Evolutionary conservation across 2,888 invertebrate species (phyloP).

Genomic region (Mongoloraphidia duomilia): DNA sequence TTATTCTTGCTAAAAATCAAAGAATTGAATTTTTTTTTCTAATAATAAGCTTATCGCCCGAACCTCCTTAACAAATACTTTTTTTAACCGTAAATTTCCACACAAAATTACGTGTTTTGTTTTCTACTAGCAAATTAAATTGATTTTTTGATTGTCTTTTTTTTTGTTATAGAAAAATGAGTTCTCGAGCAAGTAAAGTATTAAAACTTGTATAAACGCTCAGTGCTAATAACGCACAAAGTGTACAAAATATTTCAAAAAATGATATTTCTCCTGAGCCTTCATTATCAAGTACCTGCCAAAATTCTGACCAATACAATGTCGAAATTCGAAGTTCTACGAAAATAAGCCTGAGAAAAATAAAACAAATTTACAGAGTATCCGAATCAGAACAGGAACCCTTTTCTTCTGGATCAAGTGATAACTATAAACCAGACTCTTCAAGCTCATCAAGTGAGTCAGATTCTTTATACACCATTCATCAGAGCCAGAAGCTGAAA

Average conservation of each 20-base stretch:
- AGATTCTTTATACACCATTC: background rate
- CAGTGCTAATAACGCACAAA: background rate
- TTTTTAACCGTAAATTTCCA: too few relatives aligned
- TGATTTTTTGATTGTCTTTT: too few relatives aligned
- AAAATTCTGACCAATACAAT: background rate
- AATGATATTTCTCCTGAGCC: background rate
- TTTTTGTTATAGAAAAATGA: background rate
- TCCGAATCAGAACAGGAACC: background rate
- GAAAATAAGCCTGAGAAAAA: background rate
- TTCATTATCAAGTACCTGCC: background rate
- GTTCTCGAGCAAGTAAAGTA: background rate
- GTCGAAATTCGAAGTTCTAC: background rate
- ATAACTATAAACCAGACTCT: slow-evolving; percentile 3
- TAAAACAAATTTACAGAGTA: background rate
- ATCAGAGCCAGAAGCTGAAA: background rate
- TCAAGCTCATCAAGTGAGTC: slow-evolving; percentile 1
- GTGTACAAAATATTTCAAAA: background rate
- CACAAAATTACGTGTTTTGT: too few relatives aligned
- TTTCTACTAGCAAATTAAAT: too few relatives aligned
- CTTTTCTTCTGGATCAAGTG: slow-evolving; percentile 7
- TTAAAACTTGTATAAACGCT: background rate
- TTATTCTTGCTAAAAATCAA: too few relatives aligned
- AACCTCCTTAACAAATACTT: too few relatives aligned
- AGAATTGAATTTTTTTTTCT: too few relatives aligned
- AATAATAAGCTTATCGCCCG: too few relatives aligned